Evolutionary conservation across 1,140 invertebrate species (phyloP).

Genomic region (Anastrepha ludens): DNA sequence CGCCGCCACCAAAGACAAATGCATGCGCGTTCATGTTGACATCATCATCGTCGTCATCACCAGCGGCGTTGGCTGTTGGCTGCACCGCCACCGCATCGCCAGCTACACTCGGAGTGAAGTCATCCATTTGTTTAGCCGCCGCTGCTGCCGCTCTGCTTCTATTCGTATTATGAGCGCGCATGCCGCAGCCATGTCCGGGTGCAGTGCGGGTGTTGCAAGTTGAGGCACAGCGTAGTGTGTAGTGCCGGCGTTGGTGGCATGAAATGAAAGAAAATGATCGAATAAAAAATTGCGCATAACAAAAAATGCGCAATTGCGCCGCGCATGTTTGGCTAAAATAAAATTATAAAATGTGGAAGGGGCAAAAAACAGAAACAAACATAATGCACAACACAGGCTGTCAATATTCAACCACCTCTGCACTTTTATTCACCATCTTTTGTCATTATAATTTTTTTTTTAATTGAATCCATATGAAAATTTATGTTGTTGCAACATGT

Average conservation of each 20-base stretch:
- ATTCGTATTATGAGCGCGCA: background rate
- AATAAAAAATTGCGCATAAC: conserved; percentile 13
- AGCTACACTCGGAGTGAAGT: background rate
- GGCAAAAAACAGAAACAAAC: background rate
- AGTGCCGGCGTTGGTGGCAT: background rate
- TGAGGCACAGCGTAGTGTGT: background rate
- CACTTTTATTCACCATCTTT: background rate
- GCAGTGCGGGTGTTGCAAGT: conserved; percentile 2
- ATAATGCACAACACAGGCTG: background rate
- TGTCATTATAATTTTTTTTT: background rate
- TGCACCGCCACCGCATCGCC: background rate
- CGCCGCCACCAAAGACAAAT: background rate
- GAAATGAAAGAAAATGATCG: conserved; percentile 2
- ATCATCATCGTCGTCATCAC: conserved; percentile 12
- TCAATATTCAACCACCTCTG: background rate
- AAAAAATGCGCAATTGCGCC: background rate
- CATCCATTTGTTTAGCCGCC: conserved; percentile 28
- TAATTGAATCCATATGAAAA: background rate
- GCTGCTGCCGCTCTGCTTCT: conserved; percentile 23
- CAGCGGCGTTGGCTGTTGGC: background rate
- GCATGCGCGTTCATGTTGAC: conserved; percentile 5
- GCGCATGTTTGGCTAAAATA: too few species aligned
- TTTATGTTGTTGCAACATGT: background rate
- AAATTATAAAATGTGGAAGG: background rate
- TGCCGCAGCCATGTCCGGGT: background rate